These are phyloP conservation scores for Saimiri boliviensis DNA, from an alignment of 2,113 vertebrate genomes.

Conservation along the genomic window DNA sequence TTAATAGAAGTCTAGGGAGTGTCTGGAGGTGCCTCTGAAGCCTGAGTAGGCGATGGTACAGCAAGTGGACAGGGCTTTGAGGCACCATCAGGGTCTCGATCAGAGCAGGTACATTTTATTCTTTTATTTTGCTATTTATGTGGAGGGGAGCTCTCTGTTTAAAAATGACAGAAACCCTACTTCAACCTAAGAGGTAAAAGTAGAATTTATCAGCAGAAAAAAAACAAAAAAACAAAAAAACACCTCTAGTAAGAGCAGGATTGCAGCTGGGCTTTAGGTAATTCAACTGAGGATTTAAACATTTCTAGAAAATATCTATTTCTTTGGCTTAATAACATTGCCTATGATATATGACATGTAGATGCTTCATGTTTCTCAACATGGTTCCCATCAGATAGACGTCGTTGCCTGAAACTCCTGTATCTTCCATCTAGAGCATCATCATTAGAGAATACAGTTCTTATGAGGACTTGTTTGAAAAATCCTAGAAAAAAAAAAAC, in stretches of 20 bases:
- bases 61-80: background rate
- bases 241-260: background rate
- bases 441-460: background rate
- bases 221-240: background rate
- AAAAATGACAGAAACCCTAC: background rate
- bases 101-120: background rate
- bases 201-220: background rate
- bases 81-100: background rate
- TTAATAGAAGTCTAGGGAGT: background rate
- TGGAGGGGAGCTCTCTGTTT: background rate
- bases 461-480: background rate
- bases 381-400: background rate
- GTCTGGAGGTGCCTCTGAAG: background rate
- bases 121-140: background rate
- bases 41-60: accelerated
- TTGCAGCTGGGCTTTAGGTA: background rate
- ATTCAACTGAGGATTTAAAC: background rate
- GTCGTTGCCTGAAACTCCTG: background rate
- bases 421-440: background rate
- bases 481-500: background rate
- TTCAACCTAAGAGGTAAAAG: background rate
- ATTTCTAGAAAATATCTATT: background rate
- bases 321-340: background rate
- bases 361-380: background rate
- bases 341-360: background rate